A percentile compares a stretch with the other conserved stretches of the same genome.
These are phyloP conservation scores for Cinclus mexicanus DNA, from an alignment of 2,113 vertebrate species.

Conservation along the genomic window DNA sequence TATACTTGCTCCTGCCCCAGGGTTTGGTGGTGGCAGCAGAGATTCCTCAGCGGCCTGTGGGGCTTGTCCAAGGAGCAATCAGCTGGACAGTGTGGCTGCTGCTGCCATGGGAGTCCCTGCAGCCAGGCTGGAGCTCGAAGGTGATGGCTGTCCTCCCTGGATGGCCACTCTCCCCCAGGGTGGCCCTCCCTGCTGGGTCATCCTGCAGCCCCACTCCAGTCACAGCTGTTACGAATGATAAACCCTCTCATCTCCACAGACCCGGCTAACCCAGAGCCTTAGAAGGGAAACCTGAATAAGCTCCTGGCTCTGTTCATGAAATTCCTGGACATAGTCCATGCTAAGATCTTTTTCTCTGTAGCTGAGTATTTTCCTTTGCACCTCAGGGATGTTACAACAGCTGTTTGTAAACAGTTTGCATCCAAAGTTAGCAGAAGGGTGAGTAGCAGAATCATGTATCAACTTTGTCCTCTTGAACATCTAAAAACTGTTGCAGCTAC, in stretches of 20 bases:
- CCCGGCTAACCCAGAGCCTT: neutral
- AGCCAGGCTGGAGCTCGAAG: neutral
- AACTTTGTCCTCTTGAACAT: constrained; percentile 34
- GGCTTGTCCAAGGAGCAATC: neutral
- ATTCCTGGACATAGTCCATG: constrained; percentile 55
- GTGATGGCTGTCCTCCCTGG: rapidly evolving
- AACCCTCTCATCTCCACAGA: neutral
- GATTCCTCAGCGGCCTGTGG: neutral
- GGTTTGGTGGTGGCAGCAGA: neutral
- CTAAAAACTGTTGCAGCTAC: constrained; percentile 22
- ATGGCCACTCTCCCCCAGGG: neutral
- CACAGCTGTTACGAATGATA: neutral
- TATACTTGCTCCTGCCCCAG: rapidly evolving
- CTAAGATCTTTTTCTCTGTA: constrained; percentile 33
- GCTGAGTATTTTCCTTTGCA: constrained; percentile 19
- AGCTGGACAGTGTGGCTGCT: neutral
- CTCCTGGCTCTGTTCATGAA: neutral
- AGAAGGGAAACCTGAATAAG: constrained; percentile 28
- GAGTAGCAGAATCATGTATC: constrained; percentile 16
- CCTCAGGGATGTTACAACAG: constrained; percentile 57
- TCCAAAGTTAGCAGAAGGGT: constrained; percentile 41
- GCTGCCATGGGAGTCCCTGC: neutral
- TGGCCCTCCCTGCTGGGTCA: neutral
- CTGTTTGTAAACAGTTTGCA: constrained; percentile 66
- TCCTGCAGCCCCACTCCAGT: neutral